A percentile compares a stretch with the other conserved stretches of the same genome.
phyloP scores from a whole-genome alignment of 2,888 invertebrate species.

The Slavum lentiscoides region DNA sequence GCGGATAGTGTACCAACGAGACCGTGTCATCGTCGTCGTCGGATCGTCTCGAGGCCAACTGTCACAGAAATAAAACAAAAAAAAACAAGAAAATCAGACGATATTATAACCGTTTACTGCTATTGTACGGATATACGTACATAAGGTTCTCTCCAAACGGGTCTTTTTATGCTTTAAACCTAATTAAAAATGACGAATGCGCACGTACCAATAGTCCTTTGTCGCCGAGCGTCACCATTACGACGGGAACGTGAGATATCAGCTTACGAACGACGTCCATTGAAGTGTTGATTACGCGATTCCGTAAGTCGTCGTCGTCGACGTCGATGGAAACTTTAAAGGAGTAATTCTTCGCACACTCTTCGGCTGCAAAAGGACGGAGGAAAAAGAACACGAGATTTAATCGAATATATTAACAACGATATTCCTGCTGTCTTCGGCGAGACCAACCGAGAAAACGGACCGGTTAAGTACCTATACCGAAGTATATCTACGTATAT shows the following conservation, averaged over 20 bases:
- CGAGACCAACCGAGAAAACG: too few species aligned
- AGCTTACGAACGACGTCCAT: constrained; percentile 39
- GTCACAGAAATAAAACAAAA: not conserved
- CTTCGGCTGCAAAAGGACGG: constrained; percentile 20
- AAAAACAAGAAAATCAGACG: too few species aligned
- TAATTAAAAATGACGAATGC: not conserved
- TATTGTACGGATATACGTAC: not conserved
- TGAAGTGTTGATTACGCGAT: constrained; percentile 20
- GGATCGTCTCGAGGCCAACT: constrained; percentile 28
- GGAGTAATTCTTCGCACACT: constrained; percentile 11
- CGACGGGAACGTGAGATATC: constrained; percentile 52
- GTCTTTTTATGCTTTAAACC: too few species aligned
- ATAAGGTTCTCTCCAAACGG: not conserved
- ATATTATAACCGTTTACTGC: too few species aligned
- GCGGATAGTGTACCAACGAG: constrained; percentile 50
- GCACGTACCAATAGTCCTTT: constrained; percentile 56
- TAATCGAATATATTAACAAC: too few species aligned
- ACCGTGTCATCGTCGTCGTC: constrained; percentile 30
- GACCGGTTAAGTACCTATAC: too few species aligned
- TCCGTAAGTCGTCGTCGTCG: constrained; percentile 4
- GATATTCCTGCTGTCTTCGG: too few species aligned
- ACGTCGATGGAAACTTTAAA: constrained; percentile 19
- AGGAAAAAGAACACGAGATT: not conserved
- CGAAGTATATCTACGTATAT: too few species aligned
- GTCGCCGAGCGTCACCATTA: constrained; percentile 57